Conservation (phyloP, 2,113 vertebrate genomes). For the Salvator merianae region DNA sequence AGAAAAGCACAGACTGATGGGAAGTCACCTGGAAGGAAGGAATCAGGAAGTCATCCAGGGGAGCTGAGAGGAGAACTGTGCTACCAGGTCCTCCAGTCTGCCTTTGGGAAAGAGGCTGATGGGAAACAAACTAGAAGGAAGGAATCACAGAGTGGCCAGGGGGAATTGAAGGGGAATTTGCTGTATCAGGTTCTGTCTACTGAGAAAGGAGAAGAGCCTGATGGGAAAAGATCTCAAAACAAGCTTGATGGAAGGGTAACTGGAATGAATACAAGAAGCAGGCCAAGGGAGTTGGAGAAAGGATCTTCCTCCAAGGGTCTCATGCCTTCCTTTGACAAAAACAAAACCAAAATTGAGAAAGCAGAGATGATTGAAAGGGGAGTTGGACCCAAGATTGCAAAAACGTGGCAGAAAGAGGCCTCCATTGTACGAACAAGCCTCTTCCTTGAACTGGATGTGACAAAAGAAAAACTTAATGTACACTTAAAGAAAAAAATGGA, state of each 20-base stretch:
- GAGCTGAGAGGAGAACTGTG: not conserved
- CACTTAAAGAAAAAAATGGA: not conserved
- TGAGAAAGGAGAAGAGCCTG: too few species aligned
- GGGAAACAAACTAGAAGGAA: not conserved
- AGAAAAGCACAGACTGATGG: not conserved
- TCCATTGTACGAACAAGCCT: not conserved
- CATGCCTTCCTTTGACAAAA: too few species aligned
- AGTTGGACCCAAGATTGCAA: not conserved
- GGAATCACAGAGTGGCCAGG: not conserved
- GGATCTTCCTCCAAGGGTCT: too few species aligned
- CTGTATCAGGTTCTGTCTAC: too few species aligned
- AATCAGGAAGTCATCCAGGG: not conserved
- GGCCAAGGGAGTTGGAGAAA: too few species aligned
- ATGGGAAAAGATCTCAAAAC: too few species aligned
- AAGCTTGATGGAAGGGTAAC: not conserved
- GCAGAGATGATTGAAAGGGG: too few species aligned
- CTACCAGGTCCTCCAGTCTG: too few species aligned
- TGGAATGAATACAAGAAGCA: not conserved
- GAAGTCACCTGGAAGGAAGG: not conserved
- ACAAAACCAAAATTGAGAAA: not conserved
- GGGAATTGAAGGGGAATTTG: not conserved
- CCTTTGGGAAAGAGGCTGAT: not conserved
- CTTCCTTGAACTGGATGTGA: conserved; percentile 1
- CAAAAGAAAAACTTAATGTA: not conserved
- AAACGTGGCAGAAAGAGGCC: not conserved